Percentiles rank a stretch among this genome's conserved stretches.
phyloP scores from a whole-genome alignment of 1,140 invertebrate genomes.

The Rhizoglyphus robini region DNA sequence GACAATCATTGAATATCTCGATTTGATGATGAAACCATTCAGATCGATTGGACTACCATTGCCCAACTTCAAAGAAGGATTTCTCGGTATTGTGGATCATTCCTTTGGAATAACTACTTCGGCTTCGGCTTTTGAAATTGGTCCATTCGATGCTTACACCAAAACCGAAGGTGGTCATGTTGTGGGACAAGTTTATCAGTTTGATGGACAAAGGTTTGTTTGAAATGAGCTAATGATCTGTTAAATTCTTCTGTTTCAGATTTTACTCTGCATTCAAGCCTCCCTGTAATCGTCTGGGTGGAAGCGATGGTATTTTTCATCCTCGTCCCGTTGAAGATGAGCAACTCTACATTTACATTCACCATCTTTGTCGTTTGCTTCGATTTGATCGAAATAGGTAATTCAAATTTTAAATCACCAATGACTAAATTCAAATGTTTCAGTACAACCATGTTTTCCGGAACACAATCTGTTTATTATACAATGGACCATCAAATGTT shows the following conservation, averaged over 20 bases:
- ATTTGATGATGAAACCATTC: neutral
- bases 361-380: neutral
- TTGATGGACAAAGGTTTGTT: neutral
- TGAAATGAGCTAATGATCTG: neutral
- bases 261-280: no score
- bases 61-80: neutral
- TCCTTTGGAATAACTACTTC: neutral
- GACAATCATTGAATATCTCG: neutral
- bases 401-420: neutral
- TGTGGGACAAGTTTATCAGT: neutral
- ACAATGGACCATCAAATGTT: neutral
- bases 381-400: neutral
- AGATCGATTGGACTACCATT: neutral
- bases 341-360: neutral
- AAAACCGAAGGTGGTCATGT: neutral
- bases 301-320: neutral
- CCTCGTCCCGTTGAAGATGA: neutral
- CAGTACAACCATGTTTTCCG: neutral
- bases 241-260: no score
- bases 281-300: neutral
- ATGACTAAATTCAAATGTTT: neutral
- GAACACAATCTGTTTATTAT: neutral
- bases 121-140: neutral
- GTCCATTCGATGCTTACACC: neutral
- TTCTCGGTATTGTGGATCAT: neutral